These are phyloP conservation scores for Ctena decussata DNA, from an alignment of 2,888 invertebrate genomes.

Conservation along the genomic window DNA sequence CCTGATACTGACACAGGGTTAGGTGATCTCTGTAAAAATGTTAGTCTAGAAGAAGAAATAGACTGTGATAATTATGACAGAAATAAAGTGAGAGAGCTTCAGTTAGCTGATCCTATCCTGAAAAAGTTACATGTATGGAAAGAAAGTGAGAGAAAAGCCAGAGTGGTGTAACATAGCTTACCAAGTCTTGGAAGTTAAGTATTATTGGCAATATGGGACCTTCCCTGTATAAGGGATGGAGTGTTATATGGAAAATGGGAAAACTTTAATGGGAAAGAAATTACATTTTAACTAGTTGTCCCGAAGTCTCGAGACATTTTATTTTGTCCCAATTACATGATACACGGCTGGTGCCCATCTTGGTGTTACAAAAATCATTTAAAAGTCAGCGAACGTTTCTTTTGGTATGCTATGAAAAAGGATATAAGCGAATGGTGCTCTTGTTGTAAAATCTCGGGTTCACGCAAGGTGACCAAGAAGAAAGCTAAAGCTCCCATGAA, in stretches of 20 bases:
- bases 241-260: background rate
- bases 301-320: background rate
- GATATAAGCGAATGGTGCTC: too few species aligned
- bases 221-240: background rate
- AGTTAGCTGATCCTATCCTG: background rate
- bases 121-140: background rate
- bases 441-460: too few species aligned
- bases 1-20: background rate
- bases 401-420: too few species aligned
- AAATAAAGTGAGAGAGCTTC: background rate
- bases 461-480: too few species aligned
- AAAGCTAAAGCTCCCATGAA: too few species aligned
- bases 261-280: slow-evolving; percentile 11
- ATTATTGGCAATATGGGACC: background rate
- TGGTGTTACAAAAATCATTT: background rate
- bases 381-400: too few species aligned
- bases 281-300: background rate
- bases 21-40: background rate
- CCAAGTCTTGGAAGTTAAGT: background rate
- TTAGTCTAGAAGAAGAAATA: background rate
- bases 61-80: background rate
- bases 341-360: slow-evolving; percentile 1
- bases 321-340: slow-evolving; percentile 2
- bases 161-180: background rate
- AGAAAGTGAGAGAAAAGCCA: background rate